Evolutionary conservation across 1,140 invertebrate species (phyloP), one percentile per base, ranked within the genome.

Genomic region (Cydia strobilella): DNA sequence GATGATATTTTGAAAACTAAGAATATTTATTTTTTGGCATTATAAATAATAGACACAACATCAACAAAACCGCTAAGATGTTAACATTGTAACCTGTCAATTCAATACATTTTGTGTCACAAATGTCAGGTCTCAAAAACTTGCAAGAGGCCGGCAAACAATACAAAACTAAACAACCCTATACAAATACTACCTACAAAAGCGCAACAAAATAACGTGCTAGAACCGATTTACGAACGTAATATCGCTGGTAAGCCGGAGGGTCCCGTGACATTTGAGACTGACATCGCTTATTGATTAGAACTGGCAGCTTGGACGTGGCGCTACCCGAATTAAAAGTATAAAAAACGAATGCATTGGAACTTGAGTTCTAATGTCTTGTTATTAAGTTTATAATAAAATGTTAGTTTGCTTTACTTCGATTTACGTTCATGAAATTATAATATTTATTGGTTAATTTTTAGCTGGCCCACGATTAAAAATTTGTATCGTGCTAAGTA

Each of bases 261-360:
- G 65, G 65, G 65, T 18, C 25, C 65, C 65, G 65, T 69, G 65
- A 69, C 65, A 69, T 69, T 69, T 69, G 65, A 69, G 65, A 69
- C 65, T 69, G 65, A 35, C 65, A 35, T 66, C 27, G 31, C 31
- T 18, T 69, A 69, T 69, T 69, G 65, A 69, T 69, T 35, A 39
- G 31, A 39, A 18, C 31, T 39, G 65, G 27, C 63, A 65, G 54
- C 65, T 18, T 35, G 65, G 65, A 69, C 15, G 62, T 25, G 63
- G 25, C 18, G 65, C 31, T 23, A 23, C 20, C 18, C 18, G 54
- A 23, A 59, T 59, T 59, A 51, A 51, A 51, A 51, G 15, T 18
- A 51, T n/a, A n/a, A 45, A 45, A 48, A 48, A n/a, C n/a, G 10
- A 18, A 9, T 18, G 48, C 15, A 51, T 15, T 18, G 4, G 2